Evolutionary conservation across 2,888 invertebrate species (phyloP).

Genomic region (Spicauda simplicius): DNA sequence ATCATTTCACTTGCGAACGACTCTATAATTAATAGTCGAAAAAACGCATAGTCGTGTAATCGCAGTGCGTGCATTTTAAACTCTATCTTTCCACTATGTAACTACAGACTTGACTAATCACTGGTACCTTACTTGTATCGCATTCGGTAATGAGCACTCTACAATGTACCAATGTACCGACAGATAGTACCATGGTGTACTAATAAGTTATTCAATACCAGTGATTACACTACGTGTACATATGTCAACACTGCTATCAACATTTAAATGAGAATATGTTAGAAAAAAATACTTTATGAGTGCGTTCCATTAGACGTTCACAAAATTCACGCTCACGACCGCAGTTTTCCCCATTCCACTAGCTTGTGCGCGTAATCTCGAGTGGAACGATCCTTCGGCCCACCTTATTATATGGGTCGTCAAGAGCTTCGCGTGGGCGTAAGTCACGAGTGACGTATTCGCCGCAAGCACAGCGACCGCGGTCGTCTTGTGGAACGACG

Average conservation of each 20-base stretch:
- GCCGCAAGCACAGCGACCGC: too few species aligned
- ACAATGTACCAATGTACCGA: background rate
- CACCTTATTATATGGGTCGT: too few species aligned
- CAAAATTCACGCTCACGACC: too few species aligned
- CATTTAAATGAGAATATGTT: too few species aligned
- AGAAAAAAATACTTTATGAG: too few species aligned
- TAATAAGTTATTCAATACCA: slow-evolving; percentile 46
- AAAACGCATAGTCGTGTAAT: background rate
- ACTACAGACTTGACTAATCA: slow-evolving; percentile 47
- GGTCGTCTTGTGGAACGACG: too few species aligned
- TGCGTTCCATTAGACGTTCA: too few species aligned
- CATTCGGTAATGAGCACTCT: background rate
- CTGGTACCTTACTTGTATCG: slow-evolving; percentile 44
- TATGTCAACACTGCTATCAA: slow-evolving; percentile 37
- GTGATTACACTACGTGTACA: slow-evolving; percentile 43
- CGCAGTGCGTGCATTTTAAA: background rate
- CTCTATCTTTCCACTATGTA: slow-evolving; percentile 34
- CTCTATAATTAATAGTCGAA: background rate
- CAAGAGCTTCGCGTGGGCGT: too few species aligned
- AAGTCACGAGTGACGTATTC: too few species aligned
- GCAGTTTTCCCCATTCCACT: too few species aligned
- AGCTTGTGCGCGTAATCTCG: too few species aligned
- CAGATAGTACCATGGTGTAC: background rate
- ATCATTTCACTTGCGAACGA: background rate
- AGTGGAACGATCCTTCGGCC: too few species aligned